phyloP scores from a whole-genome alignment of 2,797 vertebrate species.

The Chelmon rostratus region DNA sequence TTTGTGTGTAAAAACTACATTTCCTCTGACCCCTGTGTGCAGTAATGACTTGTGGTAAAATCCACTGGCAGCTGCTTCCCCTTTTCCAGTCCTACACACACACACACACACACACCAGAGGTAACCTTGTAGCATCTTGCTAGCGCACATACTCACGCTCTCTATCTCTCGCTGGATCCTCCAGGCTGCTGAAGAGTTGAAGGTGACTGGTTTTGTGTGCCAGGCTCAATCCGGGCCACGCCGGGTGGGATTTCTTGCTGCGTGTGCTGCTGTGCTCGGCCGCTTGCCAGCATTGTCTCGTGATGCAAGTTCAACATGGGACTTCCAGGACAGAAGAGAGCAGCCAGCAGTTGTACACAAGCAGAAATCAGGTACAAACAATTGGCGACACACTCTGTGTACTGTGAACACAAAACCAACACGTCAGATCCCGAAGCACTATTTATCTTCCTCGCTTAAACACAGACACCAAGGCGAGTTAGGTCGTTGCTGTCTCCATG shows the following conservation, averaged over 20 bases:
- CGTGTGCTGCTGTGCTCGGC: not conserved
- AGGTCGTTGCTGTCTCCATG: not conserved
- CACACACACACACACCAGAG: constrained; percentile 37
- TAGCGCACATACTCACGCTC: constrained; percentile 15
- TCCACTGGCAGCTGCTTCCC: constrained; percentile 84
- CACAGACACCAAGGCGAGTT: not conserved
- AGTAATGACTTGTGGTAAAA: constrained; percentile 74
- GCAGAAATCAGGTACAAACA: constrained; percentile 9
- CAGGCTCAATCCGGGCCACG: constrained; percentile 24
- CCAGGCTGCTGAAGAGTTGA: constrained; percentile 32
- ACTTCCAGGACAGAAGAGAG: constrained; percentile 24
- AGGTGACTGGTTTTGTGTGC: constrained; percentile 59
- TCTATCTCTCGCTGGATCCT: constrained; percentile 39
- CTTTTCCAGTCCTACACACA: constrained; percentile 50
- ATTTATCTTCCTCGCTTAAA: not conserved
- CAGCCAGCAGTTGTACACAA: constrained; percentile 18
- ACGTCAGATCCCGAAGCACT: not conserved
- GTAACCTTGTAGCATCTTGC: constrained; percentile 68
- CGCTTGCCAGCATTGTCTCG: constrained; percentile 46
- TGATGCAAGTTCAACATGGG: constrained; percentile 50
- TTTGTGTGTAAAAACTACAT: constrained; percentile 75
- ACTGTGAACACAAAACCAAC: constrained; percentile 15
- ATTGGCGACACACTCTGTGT: not conserved
- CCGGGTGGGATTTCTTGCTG: not conserved
- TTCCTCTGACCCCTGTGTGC: constrained; percentile 78